A percentile compares a stretch with the other conserved stretches of the same genome.
Evolutionary conservation across 1,140 invertebrate genomes (phyloP).

Genomic region (Panagrolaimus sp.): DNA sequence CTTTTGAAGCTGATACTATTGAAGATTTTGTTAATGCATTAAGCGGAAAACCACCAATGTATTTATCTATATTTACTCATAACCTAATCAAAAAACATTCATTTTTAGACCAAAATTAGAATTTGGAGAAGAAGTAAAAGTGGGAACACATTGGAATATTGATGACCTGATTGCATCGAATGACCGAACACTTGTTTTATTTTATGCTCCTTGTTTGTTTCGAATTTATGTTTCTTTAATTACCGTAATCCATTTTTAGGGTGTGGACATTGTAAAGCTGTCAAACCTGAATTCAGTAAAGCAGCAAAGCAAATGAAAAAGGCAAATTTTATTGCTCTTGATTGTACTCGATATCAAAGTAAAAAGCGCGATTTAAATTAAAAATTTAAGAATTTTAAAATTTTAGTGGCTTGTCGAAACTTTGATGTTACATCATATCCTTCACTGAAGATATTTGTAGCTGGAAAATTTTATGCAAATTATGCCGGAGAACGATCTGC

Average conservation of each 20-base stretch:
- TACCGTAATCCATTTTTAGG: background rate
- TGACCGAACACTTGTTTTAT: background rate
- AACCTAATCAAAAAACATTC: background rate
- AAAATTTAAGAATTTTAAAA: background rate
- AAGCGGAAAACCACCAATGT: background rate
- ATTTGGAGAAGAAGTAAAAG: background rate
- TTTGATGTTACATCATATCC: background rate
- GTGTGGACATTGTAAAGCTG: slow-evolving; percentile 9
- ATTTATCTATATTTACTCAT: background rate
- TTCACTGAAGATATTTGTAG: slow-evolving; percentile 4
- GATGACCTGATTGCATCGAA: background rate
- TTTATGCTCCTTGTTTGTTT: slow-evolving; percentile 15
- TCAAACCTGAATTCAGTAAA: slow-evolving; percentile 5
- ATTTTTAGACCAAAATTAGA: background rate
- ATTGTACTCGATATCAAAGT: slow-evolving; percentile 13
- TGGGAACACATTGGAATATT: background rate
- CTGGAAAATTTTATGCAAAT: background rate
- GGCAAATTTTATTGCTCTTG: background rate
- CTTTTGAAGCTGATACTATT: background rate
- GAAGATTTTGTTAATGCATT: background rate
- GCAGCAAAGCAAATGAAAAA: background rate
- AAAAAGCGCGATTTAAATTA: background rate
- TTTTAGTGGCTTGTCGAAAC: background rate
- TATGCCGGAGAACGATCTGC: background rate
- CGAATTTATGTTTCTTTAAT: background rate